A percentile compares a stretch with the other conserved stretches of the same genome.
phyloP scores from a whole-genome alignment of 2,797 vertebrate genomes.

The Anabas testudineus region DNA sequence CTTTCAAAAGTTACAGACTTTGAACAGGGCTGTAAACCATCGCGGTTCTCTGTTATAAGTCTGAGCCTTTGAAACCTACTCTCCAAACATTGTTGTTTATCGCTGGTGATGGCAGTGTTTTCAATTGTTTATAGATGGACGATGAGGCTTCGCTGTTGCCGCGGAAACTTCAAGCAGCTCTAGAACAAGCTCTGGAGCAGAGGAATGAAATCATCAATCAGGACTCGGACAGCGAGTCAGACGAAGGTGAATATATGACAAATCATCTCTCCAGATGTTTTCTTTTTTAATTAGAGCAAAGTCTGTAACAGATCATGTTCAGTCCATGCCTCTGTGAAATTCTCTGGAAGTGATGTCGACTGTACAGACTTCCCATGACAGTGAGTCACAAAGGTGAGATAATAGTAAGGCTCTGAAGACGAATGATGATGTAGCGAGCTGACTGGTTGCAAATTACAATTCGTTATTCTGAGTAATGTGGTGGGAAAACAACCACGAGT shows the following conservation, averaged over 20 bases:
- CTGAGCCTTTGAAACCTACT: constrained; percentile 46
- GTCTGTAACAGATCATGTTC: constrained; percentile 14
- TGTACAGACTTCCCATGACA: constrained; percentile 7
- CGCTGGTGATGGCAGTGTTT: constrained; percentile 52
- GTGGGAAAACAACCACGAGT: not conserved
- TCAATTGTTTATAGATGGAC: constrained; percentile 90
- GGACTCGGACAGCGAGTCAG: constrained; percentile 98
- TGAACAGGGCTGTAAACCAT: constrained; percentile 38
- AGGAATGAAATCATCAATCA: constrained; percentile 96
- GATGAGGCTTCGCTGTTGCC: constrained; percentile 97
- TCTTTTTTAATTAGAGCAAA: constrained; percentile 40
- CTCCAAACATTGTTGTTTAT: constrained; percentile 62
- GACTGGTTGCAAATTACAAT: not conserved
- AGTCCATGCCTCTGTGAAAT: constrained; percentile 37
- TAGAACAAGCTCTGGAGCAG: constrained; percentile 97
- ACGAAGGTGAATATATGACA: constrained; percentile 89
- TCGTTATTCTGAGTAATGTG: not conserved
- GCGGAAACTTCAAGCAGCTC: constrained; percentile 96
- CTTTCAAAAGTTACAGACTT: constrained; percentile 1
- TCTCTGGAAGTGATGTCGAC: constrained; percentile 23
- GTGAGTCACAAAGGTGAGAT: constrained; percentile 49
- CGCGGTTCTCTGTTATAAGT: constrained; percentile 27
- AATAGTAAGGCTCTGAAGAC: constrained; percentile 16
- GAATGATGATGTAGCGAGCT: not conserved
- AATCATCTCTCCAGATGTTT: constrained; percentile 53